Evolutionary conservation across 2,888 invertebrate genomes (phyloP).

Genomic region (Xestobium rufovillosum): DNA sequence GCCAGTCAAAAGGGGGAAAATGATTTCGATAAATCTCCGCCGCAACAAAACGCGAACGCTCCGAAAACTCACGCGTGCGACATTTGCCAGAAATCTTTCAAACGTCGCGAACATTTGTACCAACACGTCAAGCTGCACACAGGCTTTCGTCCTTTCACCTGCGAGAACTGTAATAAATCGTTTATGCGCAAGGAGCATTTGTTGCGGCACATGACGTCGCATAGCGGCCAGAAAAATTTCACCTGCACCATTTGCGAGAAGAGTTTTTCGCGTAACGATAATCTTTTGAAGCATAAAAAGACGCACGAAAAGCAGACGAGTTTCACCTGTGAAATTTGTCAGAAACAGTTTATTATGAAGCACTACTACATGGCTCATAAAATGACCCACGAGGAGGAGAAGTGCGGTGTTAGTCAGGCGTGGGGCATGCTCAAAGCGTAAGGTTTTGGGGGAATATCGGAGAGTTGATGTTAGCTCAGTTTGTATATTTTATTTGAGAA

Average conservation of each 20-base stretch:
- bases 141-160: conserved; percentile 59
- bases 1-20: background rate
- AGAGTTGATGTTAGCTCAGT: background rate
- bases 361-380: conserved; percentile 59
- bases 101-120: conserved; percentile 60
- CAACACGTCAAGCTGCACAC: conserved; percentile 62
- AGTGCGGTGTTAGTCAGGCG: conserved; percentile 22
- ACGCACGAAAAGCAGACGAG: conserved; percentile 51
- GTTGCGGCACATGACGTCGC: conserved; percentile 57
- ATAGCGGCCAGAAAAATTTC: conserved; percentile 61
- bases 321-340: conserved; percentile 58
- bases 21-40: too few relatives aligned
- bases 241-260: conserved; percentile 52
- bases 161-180: conserved; percentile 56
- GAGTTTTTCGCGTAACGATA: conserved; percentile 50
- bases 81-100: conserved; percentile 56
- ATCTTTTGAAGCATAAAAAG: conserved; percentile 52
- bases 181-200: conserved; percentile 65
- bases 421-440: conserved; percentile 28
- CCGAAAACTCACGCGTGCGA: conserved; percentile 43
- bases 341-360: conserved; percentile 59
- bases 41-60: conserved; percentile 15
- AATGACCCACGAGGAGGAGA: conserved; percentile 43
- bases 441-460: too few relatives aligned
- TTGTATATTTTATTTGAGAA: too few relatives aligned